Base-by-base conservation (phyloP, 2,113 vertebrate species). In the Otis tarda region DNA sequence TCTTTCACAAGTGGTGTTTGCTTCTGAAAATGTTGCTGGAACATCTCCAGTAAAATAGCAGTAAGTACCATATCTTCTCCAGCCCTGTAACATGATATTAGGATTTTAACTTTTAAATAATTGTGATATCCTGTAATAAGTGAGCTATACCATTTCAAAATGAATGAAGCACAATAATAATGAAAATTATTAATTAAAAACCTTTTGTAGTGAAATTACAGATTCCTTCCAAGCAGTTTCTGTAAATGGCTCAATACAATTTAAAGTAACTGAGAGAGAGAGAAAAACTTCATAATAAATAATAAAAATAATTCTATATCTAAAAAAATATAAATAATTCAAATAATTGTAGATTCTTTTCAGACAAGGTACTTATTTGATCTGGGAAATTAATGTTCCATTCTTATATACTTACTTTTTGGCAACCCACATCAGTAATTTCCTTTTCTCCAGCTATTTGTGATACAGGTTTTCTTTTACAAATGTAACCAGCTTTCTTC, bases 41-140 rank as follows among this genome's bases (percentile, higher is more conserved):
- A 98, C 96, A 16, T 96, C 91, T 90, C 98, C 98, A 87, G 98
- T 98, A 68, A 98, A 97, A 91, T 99, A 99, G 76, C 99, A 99
- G 77, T 98, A 98, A 28, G 95, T 98, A 2, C 97, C 97, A 80
- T 98, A 98, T 89, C 98, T 98, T 92, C 97, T 96, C 96, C 98
- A 99, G 41, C 98, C 99, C 99, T 99, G 39, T 86, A 83, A 89
- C 6, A 63, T 27, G 47, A 67, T 80, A 56, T 82, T n/a, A 64
- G 23, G 6, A 55, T 56, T 89, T 80, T 16, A 28, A 47, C 25
- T 71, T 89, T 91, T 33, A 59, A 63, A 33, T 47, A 82, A 45
- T 49, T 71, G 2, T 33, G 21, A 35, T 68, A 37, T 20, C 3
- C 7, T 43, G 8, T 30, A 41, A 70, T 63, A 67, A 61, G 30